phyloP scores from a whole-genome alignment of 2,797 vertebrate genomes.

The Austrolebias charrua region DNA sequence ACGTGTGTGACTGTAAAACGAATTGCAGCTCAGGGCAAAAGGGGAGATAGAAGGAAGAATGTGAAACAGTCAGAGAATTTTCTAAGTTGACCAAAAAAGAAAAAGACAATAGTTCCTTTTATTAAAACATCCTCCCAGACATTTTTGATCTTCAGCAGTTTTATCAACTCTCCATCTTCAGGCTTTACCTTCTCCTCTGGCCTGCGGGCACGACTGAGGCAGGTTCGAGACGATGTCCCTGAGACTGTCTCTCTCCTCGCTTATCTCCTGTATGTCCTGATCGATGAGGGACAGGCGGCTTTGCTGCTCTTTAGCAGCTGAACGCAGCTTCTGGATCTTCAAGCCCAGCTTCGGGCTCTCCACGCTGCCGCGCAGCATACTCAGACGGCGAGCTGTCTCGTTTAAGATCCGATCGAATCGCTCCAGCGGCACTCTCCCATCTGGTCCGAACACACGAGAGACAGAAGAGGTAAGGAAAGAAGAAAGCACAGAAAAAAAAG shows the following conservation, averaged over 20 bases:
- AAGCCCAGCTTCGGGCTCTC: slow-evolving; percentile 70
- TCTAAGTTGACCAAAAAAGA: slow-evolving; percentile 30
- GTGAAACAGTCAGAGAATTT: slow-evolving; percentile 17
- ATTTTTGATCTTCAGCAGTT: slow-evolving; percentile 23
- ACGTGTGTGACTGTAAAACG: slow-evolving; percentile 20
- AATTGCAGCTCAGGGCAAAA: slow-evolving; percentile 39
- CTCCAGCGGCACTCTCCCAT: slow-evolving; percentile 57
- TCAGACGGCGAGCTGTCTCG: slow-evolving; percentile 75
- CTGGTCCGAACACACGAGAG: slow-evolving; percentile 46
- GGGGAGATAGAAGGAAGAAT: slow-evolving; percentile 15
- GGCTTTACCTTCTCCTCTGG: slow-evolving; percentile 55
- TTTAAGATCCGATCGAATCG: slow-evolving; percentile 77
- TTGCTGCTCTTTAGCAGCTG: slow-evolving; percentile 79
- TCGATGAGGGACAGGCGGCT: slow-evolving; percentile 80
- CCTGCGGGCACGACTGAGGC: slow-evolving; percentile 80
- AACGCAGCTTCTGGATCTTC: slow-evolving; percentile 82
- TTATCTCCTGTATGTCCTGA: slow-evolving; percentile 84
- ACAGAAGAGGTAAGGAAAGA: slow-evolving; percentile 22
- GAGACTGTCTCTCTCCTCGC: slow-evolving; percentile 85
- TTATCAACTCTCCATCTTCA: slow-evolving; percentile 29
- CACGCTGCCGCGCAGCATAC: slow-evolving; percentile 77
- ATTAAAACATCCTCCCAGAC: slow-evolving; percentile 31
- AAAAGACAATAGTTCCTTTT: slow-evolving; percentile 30
- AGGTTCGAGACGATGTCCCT: slow-evolving; percentile 86
- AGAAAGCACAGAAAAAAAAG: background rate